Evolutionary conservation across 2,797 vertebrate genomes (phyloP), one percentile per base, ranked within the genome.

Genomic region (Rhadinocentrus ornatus): DNA sequence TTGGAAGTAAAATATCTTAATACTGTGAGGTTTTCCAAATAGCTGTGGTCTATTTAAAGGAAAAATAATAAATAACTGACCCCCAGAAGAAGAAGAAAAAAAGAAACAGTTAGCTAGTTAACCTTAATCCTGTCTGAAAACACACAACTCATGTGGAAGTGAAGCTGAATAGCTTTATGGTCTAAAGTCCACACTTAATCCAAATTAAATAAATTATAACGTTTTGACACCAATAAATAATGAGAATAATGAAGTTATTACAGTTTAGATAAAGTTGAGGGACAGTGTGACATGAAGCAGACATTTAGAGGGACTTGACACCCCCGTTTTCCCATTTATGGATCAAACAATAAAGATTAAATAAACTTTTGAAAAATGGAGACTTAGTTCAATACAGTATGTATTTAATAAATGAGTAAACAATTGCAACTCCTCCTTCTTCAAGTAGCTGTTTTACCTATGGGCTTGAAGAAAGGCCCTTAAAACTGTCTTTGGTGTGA

Each of bases 131-230:
- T 35, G 56, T 9, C 13, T 24, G 4, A 35, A 6, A 35, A 9
- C 34, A 7, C 10, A 15, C 2, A 15, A 37, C 35, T 37, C 12
- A 66, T n/a, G n/a, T 69, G 48, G 63, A 72, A 56, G n/a, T 59
- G 66, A 73, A 65, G 35, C 67, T 71, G 62, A 69, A n/a, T 29
- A 29, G 52, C 20, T 57, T 69, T 32, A 18, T 62, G 65, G 46
- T 73, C 52, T 35, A 18, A 44, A 65, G 63, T 71, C 50, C 48
- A 70, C 65, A 79, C 67, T 70, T 58, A 73, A 69, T 69, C 61
- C 46, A 27, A 71, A 61, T 69, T 50, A 69, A 75, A 35, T 31
- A 39, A 64, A 69, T 26, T 66, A 71, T 54, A 41, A 24, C n/a
- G 29, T 71, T 62, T n/a, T 24, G 12, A 71, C 62, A 65, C 66